Conservation (phyloP, 2,888 invertebrate genomes). For the Leucophenga montana region DNA sequence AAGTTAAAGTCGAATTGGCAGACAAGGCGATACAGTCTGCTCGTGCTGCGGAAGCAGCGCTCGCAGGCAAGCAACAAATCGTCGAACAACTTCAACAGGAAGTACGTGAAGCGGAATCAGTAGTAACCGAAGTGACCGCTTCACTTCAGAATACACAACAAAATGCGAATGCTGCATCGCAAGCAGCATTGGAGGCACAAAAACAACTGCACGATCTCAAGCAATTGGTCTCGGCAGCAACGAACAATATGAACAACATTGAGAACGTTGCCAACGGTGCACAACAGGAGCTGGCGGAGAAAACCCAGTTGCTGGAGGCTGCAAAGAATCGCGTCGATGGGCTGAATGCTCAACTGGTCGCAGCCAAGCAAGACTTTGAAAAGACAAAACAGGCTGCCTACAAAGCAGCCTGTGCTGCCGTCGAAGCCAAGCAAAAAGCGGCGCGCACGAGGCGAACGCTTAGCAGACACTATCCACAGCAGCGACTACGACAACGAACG, state of each 20-base stretch:
- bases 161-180: conserved; percentile 78
- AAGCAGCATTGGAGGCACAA: conserved; percentile 78
- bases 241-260: conserved; percentile 77
- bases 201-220: conserved; percentile 75
- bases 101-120: conserved; percentile 79
- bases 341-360: conserved; percentile 77
- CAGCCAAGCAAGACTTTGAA: conserved; percentile 78
- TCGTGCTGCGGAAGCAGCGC: conserved; percentile 81
- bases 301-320: conserved; percentile 80
- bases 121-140: conserved; percentile 77
- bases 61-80: conserved; percentile 81
- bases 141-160: conserved; percentile 78
- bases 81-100: conserved; percentile 81
- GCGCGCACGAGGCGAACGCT: conserved; percentile 38
- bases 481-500: too few species aligned
- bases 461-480: neutral
- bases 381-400: conserved; percentile 82
- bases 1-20: conserved; percentile 81
- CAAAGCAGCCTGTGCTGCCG: conserved; percentile 80
- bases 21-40: conserved; percentile 83
- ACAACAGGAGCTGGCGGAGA: conserved; percentile 78
- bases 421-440: conserved; percentile 78
- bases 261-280: conserved; percentile 78
- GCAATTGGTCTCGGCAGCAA: conserved; percentile 74
- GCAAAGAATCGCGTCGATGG: conserved; percentile 79